Percentiles rank a stretch among this genome's conserved stretches.
These are phyloP conservation scores for Xiphorhynchus erythropygius DNA, from an alignment of 2,797 vertebrate species.

Conservation along the genomic window DNA sequence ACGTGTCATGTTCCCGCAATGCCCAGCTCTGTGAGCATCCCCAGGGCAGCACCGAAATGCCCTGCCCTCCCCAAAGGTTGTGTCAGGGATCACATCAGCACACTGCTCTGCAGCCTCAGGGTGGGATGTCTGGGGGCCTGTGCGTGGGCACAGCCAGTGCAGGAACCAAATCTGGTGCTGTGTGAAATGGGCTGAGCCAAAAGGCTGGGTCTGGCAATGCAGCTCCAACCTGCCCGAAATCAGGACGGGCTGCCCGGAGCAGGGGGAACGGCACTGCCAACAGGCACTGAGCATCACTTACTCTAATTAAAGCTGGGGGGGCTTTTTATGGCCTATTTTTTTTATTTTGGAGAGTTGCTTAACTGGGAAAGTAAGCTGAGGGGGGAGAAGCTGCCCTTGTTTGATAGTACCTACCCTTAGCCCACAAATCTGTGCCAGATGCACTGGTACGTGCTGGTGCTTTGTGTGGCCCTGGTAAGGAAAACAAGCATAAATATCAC, in stretches of 20 bases:
- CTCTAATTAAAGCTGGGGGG: background rate
- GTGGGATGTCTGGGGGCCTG: background rate
- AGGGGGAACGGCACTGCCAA: background rate
- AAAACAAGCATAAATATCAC: constrained; percentile 5
- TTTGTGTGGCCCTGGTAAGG: background rate
- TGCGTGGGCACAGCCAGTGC: fast-evolving
- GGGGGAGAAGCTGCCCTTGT: background rate
- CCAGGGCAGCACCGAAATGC: fast-evolving
- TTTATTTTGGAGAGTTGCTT: background rate
- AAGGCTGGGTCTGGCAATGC: background rate
- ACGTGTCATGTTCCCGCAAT: fast-evolving
- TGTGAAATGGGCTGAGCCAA: background rate
- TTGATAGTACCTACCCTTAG: background rate
- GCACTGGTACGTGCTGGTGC: background rate
- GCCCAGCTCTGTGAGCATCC: fast-evolving
- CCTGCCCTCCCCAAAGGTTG: fast-evolving
- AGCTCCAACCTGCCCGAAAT: fast-evolving
- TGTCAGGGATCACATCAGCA: fast-evolving
- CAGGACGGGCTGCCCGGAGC: background rate
- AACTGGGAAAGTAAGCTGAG: background rate
- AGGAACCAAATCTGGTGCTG: background rate
- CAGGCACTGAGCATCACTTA: background rate
- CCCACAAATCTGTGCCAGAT: constrained; percentile 4
- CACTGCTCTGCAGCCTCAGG: fast-evolving
- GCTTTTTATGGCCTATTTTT: background rate